Base-by-base conservation (phyloP, 2,113 vertebrate genomes). In the Sclerurus mexicanus region DNA sequence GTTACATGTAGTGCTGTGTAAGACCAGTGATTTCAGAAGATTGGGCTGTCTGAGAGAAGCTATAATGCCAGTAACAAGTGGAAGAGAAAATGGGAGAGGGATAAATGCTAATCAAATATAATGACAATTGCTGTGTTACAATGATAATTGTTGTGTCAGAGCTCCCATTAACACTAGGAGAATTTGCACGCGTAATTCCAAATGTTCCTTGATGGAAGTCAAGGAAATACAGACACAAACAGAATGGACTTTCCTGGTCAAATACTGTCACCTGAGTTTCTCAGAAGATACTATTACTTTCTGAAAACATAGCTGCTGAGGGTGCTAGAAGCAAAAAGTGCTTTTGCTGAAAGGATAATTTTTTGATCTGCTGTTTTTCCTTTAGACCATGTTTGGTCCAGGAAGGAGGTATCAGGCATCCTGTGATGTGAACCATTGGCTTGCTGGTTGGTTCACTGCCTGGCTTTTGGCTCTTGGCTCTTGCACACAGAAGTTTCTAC, bases 41-140 rank as follows among this genome's bases (percentile, higher is more conserved):
- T 9, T 67, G n/a, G 67, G 31, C 42, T 67, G 62, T 80, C 59
- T 83, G 46, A 74, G 25, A 73, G 46, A 90, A 94, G 91, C 72
- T 30, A 63, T 25, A 37, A 4, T 40, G 25, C 37, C 58, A 53
- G 33, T 31, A 31, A 91, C 19, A 72, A 93, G 56, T 12, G 14
- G 25, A 86, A 86, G 33, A 73, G 30, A 60, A 55, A 21, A 14
- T 27, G 89, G 71, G 77, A 53, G 69, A 87, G 68, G 67, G 27
- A 58, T 33, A 92, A 95, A 85, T 37, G 35, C 49, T 95, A 40
- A 86, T 90, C 49, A 96, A 77, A 21, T 95, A 79, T 72, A 33
- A 73, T 23, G 15, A 52, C 77, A 91, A 90, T n/a, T 81, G 52
- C 50, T 81, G 46, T 64, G 42, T 56, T 94, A 78, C 37, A 69